phyloP scores from a whole-genome alignment of 2,888 invertebrate genomes.

The Hipparchia sbordonii region DNA sequence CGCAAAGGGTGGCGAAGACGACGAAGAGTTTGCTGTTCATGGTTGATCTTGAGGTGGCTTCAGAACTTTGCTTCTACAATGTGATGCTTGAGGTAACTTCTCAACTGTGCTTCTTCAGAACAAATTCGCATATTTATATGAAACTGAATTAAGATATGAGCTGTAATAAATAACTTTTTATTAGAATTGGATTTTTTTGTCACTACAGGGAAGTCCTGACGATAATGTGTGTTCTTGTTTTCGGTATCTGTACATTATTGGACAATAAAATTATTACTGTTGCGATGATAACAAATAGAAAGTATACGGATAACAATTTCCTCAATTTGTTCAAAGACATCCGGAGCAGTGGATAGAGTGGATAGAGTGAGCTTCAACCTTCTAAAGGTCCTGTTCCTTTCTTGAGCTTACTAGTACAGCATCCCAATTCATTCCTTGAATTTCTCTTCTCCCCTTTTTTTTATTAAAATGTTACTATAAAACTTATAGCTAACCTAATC shows the following conservation, averaged over 20 bases:
- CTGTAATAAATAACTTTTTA: background rate
- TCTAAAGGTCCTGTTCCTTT: too few relatives aligned
- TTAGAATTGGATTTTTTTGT: background rate
- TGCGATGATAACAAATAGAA: too few relatives aligned
- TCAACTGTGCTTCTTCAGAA: slow-evolving; percentile 4
- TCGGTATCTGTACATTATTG: background rate
- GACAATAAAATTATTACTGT: too few relatives aligned
- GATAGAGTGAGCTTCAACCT: too few relatives aligned
- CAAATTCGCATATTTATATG: background rate
- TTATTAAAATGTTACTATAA: too few relatives aligned
- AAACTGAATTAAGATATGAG: slow-evolving; percentile 1
- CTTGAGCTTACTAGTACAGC: too few relatives aligned
- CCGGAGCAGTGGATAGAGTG: background rate
- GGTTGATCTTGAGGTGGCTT: background rate
- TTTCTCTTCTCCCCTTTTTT: too few relatives aligned
- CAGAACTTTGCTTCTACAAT: background rate
- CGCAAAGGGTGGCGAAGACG: slow-evolving; percentile 2
- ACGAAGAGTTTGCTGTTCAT: slow-evolving; percentile 18
- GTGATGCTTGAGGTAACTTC: background rate
- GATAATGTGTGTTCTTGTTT: background rate
- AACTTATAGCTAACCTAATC: too few relatives aligned
- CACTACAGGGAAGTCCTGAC: background rate
- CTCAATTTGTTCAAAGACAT: background rate
- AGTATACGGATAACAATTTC: too few relatives aligned
- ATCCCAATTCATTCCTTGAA: too few relatives aligned